These are phyloP conservation scores for Diplogasteroides magnus DNA, from an alignment of 1,140 invertebrate species.

Conservation along the genomic window DNA sequence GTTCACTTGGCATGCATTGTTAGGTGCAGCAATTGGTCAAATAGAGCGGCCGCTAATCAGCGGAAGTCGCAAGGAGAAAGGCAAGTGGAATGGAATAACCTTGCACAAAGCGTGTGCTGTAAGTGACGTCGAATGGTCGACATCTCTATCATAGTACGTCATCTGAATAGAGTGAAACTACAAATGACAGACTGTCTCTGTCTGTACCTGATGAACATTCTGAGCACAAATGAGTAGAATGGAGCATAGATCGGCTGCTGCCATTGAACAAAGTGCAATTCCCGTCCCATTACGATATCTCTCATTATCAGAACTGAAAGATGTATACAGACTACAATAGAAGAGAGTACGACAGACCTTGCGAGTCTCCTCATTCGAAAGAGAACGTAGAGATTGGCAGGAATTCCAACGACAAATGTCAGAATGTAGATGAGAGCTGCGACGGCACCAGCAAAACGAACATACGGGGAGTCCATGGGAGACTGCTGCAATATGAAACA, in stretches of 20 bases:
- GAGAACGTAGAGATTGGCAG: conserved; percentile 24
- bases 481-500: too few relatives aligned
- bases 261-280: conserved; percentile 34
- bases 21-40: too few relatives aligned
- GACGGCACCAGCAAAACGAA: too few relatives aligned
- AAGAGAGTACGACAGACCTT: conserved; percentile 3
- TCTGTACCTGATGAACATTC: conserved; percentile 27
- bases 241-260: conserved; percentile 39
- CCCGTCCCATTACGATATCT: conserved; percentile 36
- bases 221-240: conserved; percentile 34
- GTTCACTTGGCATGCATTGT: too few relatives aligned
- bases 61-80: too few relatives aligned
- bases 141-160: neutral
- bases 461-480: too few relatives aligned
- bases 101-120: neutral
- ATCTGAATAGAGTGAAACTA: neutral
- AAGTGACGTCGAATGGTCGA: neutral
- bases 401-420: conserved; percentile 15
- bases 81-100: conserved; percentile 9
- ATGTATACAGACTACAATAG: conserved; percentile 4
- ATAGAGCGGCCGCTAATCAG: too few relatives aligned
- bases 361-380: conserved; percentile 21
- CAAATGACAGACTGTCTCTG: neutral
- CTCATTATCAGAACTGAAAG: conserved; percentile 19
- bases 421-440: too few relatives aligned